A percentile compares a stretch with the other conserved stretches of the same genome.
Conservation (phyloP, 2,797 vertebrate genomes). For the Orestias chungarensis region DNA sequence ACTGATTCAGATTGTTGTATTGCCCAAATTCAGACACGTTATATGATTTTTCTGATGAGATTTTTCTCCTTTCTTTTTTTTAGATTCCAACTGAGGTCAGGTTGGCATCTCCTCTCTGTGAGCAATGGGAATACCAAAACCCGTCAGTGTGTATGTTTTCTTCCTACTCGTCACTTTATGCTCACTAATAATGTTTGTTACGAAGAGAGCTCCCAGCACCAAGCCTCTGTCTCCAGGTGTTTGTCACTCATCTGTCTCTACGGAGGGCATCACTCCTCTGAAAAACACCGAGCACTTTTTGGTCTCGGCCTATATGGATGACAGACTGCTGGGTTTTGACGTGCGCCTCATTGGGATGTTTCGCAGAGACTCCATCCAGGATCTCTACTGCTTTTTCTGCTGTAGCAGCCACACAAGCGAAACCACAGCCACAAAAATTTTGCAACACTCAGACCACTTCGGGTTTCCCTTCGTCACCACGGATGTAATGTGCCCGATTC, state of each 20-base stretch:
- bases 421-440: constrained; percentile 21
- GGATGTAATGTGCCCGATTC: constrained; percentile 67
- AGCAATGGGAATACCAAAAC: constrained; percentile 6
- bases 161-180: not conserved
- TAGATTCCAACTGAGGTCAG: constrained; percentile 17
- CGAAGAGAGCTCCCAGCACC: rapidly evolving
- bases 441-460: constrained; percentile 51
- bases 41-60: not conserved
- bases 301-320: constrained; percentile 67
- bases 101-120: not conserved
- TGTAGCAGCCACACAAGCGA: constrained; percentile 4
- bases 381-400: constrained; percentile 65
- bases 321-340: constrained; percentile 26
- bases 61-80: not conserved
- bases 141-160: not conserved
- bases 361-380: constrained; percentile 41
- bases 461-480: constrained; percentile 68
- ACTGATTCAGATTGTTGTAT: not conserved
- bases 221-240: rapidly evolving
- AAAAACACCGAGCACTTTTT: constrained; percentile 57
- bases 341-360: constrained; percentile 70
- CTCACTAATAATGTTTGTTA: not conserved
- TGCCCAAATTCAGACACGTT: not conserved
- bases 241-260: not conserved
- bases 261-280: constrained; percentile 54